Evolutionary conservation across 2,888 invertebrate genomes (phyloP).

Genomic region (Argynnis bischoffii): DNA sequence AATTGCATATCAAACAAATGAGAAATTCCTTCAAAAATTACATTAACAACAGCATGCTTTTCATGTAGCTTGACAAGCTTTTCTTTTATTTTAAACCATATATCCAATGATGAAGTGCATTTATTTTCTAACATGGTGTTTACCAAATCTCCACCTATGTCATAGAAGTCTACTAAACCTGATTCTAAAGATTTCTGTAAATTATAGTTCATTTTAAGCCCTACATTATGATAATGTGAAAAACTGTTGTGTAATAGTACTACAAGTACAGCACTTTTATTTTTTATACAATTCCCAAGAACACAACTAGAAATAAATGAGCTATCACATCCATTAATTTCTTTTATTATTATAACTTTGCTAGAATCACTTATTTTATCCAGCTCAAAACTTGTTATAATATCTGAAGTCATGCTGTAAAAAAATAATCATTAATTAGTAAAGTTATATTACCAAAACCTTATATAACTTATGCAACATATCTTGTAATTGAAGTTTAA

Average conservation of each 20-base stretch:
- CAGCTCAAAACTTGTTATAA: constrained; percentile 84
- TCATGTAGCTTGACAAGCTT: constrained; percentile 61
- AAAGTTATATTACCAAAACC: not conserved
- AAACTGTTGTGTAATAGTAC: constrained; percentile 87
- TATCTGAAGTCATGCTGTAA: constrained; percentile 83
- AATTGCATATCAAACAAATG: constrained; percentile 86
- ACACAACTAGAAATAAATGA: constrained; percentile 87
- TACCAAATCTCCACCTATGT: constrained; percentile 58
- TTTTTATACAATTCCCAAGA: constrained; percentile 83
- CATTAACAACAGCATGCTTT: constrained; percentile 68
- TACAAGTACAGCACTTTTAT: constrained; percentile 83
- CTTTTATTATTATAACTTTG: constrained; percentile 85
- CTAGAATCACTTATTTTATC: constrained; percentile 79
- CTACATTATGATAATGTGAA: constrained; percentile 88
- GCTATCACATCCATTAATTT: constrained; percentile 87
- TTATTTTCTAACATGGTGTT: constrained; percentile 51
- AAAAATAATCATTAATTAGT: constrained; percentile 40
- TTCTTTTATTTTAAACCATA: constrained; percentile 67
- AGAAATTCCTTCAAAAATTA: constrained; percentile 88
- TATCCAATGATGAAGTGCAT: constrained; percentile 58
- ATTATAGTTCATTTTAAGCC: constrained; percentile 88
- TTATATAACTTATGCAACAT: too few species aligned
- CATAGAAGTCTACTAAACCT: constrained; percentile 59
- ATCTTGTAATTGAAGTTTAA: constrained; percentile 3
- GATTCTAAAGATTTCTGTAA: constrained; percentile 74